These are phyloP conservation scores for Zootoca vivipara DNA, from an alignment of 2,113 vertebrate genomes.

Conservation along the genomic window DNA sequence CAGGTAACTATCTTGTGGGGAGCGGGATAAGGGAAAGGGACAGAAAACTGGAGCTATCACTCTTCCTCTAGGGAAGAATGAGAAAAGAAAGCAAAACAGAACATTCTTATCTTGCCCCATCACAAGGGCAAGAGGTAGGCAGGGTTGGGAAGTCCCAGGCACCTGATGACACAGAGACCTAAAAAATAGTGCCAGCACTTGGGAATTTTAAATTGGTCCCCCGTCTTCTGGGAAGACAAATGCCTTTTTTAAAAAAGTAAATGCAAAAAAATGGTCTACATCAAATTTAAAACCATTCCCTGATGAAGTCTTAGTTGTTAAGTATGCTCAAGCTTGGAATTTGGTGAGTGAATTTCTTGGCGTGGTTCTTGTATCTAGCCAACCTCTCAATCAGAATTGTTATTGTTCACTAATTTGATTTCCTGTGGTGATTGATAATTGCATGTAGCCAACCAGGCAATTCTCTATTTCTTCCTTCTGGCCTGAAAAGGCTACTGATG, in stretches of 20 bases:
- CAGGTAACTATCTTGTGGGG: neutral
- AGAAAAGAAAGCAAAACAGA: neutral
- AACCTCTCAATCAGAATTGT: neutral
- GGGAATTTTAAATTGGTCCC: neutral
- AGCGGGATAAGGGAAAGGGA: no score
- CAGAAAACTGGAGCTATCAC: no score
- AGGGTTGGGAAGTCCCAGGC: neutral
- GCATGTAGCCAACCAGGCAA: neutral
- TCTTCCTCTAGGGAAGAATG: neutral
- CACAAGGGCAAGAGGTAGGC: neutral
- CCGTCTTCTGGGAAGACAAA: neutral
- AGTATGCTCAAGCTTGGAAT: neutral
- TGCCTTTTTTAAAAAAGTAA: neutral
- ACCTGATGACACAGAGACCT: neutral
- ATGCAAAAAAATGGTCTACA: neutral
- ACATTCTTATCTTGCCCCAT: neutral
- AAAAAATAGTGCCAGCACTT: neutral
- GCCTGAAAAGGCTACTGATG: neutral
- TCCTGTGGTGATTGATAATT: no score
- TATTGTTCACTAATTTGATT: neutral
- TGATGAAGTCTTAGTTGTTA: neutral
- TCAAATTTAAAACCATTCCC: neutral
- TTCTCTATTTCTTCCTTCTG: neutral
- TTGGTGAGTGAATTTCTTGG: neutral
- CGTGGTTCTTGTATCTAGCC: neutral